phyloP scores from a whole-genome alignment of 2,113 vertebrate genomes.

The Buteo buteo region DNA sequence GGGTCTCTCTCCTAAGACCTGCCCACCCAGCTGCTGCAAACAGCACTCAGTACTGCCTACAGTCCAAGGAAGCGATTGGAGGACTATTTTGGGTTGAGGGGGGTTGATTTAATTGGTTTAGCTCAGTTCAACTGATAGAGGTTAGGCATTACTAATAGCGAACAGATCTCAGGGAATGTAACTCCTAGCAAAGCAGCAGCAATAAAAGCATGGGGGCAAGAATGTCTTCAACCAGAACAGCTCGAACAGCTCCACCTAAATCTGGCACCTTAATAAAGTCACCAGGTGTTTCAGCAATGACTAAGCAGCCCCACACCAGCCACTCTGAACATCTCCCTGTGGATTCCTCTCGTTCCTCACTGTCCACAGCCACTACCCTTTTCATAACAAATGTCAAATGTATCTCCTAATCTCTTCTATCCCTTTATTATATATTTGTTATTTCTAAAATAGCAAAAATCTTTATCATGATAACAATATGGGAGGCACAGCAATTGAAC shows the following conservation, averaged over 20 bases:
- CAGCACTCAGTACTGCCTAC: background rate
- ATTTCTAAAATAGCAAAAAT: background rate
- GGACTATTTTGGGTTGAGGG: background rate
- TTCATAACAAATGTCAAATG: background rate
- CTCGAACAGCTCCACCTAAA: background rate
- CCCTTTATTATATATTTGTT: background rate
- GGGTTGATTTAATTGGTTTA: background rate
- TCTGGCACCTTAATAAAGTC: background rate
- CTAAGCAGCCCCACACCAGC: background rate
- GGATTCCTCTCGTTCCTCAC: background rate
- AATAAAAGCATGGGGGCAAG: background rate
- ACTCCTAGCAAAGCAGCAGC: background rate
- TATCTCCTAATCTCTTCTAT: background rate
- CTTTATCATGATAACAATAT: background rate
- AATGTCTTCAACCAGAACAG: background rate
- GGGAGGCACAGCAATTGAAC: background rate
- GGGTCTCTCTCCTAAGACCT: background rate
- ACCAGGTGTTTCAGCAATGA: background rate
- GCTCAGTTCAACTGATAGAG: background rate
- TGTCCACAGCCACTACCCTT: background rate
- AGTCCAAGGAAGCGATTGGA: fast-evolving
- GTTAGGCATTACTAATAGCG: background rate
- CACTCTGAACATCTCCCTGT: background rate
- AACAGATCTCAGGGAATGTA: background rate
- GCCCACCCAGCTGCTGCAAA: background rate